Evolutionary conservation across 2,888 invertebrate genomes (phyloP).

Genomic region (Rhagium mordax): DNA sequence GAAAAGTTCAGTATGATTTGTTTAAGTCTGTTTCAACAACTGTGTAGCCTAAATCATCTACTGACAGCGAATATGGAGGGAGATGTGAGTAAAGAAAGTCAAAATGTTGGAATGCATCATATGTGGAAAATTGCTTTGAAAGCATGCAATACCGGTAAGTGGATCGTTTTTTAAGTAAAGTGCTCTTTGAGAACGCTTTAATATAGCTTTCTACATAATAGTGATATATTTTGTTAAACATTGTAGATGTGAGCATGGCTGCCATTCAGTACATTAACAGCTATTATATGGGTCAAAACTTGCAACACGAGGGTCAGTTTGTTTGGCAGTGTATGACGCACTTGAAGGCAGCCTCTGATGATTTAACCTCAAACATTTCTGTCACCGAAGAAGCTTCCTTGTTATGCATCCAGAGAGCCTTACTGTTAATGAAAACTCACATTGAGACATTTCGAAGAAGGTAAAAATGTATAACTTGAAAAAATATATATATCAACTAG

Average conservation of each 20-base stretch:
- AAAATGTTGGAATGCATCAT: constrained; percentile 92
- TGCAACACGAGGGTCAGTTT: constrained; percentile 94
- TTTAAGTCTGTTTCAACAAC: constrained; percentile 90
- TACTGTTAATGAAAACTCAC: constrained; percentile 91
- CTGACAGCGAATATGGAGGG: constrained; percentile 77
- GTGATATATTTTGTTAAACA: neutral
- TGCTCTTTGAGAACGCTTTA: no score
- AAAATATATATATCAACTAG: no score
- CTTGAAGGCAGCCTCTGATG: constrained; percentile 86
- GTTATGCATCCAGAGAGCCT: constrained; percentile 91
- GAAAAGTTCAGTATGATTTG: constrained; percentile 95
- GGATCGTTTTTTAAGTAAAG: neutral
- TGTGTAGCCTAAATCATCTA: constrained; percentile 89
- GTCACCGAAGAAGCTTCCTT: constrained; percentile 83
- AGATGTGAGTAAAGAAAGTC: constrained; percentile 66
- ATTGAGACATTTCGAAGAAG: constrained; percentile 91
- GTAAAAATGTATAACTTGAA: constrained; percentile 68
- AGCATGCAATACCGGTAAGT: constrained; percentile 85
- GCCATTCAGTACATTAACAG: constrained; percentile 95
- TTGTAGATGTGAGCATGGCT: constrained; percentile 89
- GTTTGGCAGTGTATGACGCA: constrained; percentile 95
- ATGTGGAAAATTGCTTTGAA: constrained; percentile 94
- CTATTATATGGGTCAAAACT: constrained; percentile 93
- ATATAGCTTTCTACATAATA: neutral
- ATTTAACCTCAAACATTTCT: constrained; percentile 72